These are phyloP conservation scores for Mesocentrotus franciscanus DNA, from an alignment of 53 echinoderm and acorn worm species.

Conservation along the genomic window DNA sequence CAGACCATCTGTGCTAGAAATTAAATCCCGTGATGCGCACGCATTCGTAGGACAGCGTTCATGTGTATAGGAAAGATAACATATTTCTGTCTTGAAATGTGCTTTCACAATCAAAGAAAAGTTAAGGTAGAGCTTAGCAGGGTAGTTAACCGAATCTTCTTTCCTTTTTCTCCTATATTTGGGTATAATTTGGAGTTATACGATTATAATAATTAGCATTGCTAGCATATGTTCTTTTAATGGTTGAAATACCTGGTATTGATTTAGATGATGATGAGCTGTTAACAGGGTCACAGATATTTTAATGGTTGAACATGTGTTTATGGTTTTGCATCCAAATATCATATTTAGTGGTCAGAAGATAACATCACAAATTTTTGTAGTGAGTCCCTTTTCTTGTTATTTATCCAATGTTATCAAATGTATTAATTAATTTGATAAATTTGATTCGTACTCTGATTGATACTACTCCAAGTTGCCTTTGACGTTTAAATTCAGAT, in stretches of 20 bases:
- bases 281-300: not conserved
- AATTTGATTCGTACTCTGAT: not conserved
- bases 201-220: too few species aligned
- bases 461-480: not conserved
- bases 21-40: not conserved
- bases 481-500: not conserved
- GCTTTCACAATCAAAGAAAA: not conserved
- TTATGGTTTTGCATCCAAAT: not conserved
- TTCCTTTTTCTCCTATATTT: too few species aligned
- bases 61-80: not conserved
- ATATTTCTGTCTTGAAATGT: not conserved
- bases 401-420: not conserved
- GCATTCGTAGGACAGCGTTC: not conserved
- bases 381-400: not conserved
- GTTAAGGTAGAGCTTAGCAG: not conserved
- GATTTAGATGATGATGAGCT: too few species aligned
- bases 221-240: too few species aligned
- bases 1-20: conserved; percentile 44
- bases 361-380: not conserved
- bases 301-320: not conserved
- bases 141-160: too few species aligned
- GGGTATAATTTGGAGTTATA: too few species aligned
- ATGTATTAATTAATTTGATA: not conserved
- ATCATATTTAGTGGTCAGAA: not conserved
- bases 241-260: too few species aligned